Base-by-base conservation (phyloP, 2,113 vertebrate species). In the Platycercus adscitus region DNA sequence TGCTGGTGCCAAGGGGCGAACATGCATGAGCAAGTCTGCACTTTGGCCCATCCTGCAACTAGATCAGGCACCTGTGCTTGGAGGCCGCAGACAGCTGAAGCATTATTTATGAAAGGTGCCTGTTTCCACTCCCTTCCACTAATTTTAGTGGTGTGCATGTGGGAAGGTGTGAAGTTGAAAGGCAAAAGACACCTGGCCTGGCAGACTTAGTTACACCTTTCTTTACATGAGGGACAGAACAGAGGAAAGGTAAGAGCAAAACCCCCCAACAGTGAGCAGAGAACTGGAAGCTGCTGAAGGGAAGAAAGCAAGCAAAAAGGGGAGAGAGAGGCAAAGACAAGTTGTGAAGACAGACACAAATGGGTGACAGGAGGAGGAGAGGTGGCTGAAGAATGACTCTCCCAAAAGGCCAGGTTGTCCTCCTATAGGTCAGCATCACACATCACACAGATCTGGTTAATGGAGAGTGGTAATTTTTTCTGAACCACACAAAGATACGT, bases 21-120 rank as follows among this genome's bases (percentile, higher is more conserved):
- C 0, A 0, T 5, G 16, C 33, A 17, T 1, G 0, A 49, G 68
- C 33, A 15, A n/a, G 6, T 17, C 46, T 23, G 69, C 24, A 6
- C 35, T 64, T 31, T 1, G 1, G 64, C 28, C 44, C 24, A 10
- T 49, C 50, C 25, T 41, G 35, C 29, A 61, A 52, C 50, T 26
- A 20, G 24, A 13, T 29, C 58, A 53, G 56, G 64, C 43, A 52
- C 6, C 10, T 2, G 1, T 0, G 1, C 53, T 65, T 13, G 14
- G 28, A 23, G 63, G 61, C 16, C 0, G 0, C 33, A 19, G 28
- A 49, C 16, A 53, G 39, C 41, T 61, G 55, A 47, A 65, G n/a
- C 8, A 1, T 11, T 26, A 2, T 26, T 61, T 76, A 55, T 29
- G 26, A 33, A 58, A 83, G 31, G 13, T 33, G 47, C n/a, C 47